Evolutionary conservation across 2,113 vertebrate species (phyloP).

Genomic region (Phaethornis superciliosus): DNA sequence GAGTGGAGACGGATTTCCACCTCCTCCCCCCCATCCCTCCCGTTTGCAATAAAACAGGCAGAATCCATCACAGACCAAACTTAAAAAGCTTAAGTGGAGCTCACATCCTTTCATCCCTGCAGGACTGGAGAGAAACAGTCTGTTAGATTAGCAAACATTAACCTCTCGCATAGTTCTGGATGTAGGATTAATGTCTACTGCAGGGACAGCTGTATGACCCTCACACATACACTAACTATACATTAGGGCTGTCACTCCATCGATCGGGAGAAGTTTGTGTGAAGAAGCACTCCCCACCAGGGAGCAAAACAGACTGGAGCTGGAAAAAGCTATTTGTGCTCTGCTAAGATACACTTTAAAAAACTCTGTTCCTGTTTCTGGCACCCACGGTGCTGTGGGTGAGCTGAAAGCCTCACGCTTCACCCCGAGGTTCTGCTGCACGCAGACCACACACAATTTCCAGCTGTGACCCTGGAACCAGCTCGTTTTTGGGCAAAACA

Average conservation of each 20-base stretch:
- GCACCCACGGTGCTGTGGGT: neutral
- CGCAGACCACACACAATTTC: neutral
- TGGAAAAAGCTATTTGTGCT: slow-evolving; percentile 25
- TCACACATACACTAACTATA: slow-evolving; percentile 16
- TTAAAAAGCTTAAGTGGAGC: slow-evolving; percentile 59
- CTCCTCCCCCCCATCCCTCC: neutral
- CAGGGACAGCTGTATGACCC: slow-evolving; percentile 44
- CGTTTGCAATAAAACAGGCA: slow-evolving; percentile 22
- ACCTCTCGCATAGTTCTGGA: slow-evolving; percentile 40
- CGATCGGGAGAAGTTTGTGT: neutral
- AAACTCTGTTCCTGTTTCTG: slow-evolving; percentile 10
- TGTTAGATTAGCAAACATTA: slow-evolving; percentile 70
- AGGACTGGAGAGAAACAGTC: slow-evolving; percentile 63
- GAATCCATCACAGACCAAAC: slow-evolving; percentile 47
- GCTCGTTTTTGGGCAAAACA: neutral
- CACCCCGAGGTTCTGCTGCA: neutral
- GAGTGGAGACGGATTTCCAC: neutral
- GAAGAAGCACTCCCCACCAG: slow-evolving; percentile 13
- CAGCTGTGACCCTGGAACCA: slow-evolving; percentile 15
- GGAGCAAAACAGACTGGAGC: neutral
- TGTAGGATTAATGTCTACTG: slow-evolving; percentile 49
- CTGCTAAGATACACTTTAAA: neutral
- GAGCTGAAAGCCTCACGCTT: neutral
- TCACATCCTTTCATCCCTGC: slow-evolving; percentile 75
- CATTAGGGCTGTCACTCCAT: slow-evolving; percentile 38